Evolutionary conservation across 2,113 vertebrate species (phyloP).

Genomic region (Athene cunicularia): DNA sequence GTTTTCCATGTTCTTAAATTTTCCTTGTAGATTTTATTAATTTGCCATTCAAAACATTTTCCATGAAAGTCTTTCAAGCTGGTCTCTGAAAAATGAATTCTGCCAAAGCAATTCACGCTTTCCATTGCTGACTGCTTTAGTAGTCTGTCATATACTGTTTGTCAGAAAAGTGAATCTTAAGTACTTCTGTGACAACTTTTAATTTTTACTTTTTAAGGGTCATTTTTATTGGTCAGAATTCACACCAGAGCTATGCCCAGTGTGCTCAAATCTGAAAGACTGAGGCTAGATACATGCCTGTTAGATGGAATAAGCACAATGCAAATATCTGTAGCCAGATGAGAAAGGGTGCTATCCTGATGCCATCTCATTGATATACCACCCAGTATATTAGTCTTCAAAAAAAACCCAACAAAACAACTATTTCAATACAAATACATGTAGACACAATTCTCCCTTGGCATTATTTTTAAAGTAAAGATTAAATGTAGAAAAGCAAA

Average conservation of each 20-base stretch:
- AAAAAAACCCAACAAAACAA: background rate
- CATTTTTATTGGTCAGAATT: background rate
- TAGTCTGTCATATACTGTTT: background rate
- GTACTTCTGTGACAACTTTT: background rate
- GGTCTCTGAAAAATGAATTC: background rate
- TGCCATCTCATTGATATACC: background rate
- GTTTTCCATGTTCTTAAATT: background rate
- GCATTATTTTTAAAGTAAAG: background rate
- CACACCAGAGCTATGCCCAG: background rate
- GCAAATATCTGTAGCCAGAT: background rate
- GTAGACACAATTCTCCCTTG: background rate
- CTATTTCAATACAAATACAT: rapidly evolving
- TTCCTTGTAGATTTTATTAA: background rate
- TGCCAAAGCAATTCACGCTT: background rate
- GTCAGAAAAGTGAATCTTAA: background rate
- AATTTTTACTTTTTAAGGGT: background rate
- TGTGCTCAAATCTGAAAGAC: background rate
- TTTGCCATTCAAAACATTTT: background rate
- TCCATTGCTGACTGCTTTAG: background rate
- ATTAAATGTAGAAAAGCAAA: background rate
- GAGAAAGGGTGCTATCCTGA: background rate
- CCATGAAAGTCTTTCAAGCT: background rate
- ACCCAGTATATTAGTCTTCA: background rate
- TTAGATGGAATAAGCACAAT: background rate
- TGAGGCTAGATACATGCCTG: background rate